Percentiles rank a stretch among this genome's conserved stretches.
These are phyloP conservation scores for Pyrocoelia pectoralis DNA, from an alignment of 2,888 invertebrate genomes.

Conservation along the genomic window DNA sequence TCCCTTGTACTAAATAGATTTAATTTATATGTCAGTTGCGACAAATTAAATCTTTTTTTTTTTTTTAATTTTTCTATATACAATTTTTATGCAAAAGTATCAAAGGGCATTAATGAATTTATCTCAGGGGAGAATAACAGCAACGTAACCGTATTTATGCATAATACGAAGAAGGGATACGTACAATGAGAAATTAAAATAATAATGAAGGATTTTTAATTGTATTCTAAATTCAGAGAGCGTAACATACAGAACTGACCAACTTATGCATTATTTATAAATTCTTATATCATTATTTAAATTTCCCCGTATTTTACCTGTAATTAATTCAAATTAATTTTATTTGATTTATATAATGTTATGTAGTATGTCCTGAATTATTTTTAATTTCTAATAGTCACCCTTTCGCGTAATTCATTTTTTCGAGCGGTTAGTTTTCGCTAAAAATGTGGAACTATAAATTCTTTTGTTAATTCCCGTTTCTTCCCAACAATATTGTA, in stretches of 20 bases:
- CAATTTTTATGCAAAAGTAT: neutral
- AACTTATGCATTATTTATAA: conserved; percentile 33
- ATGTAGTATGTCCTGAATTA: neutral
- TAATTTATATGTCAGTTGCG: conserved; percentile 31
- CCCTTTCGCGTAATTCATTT: conserved; percentile 1
- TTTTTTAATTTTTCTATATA: neutral
- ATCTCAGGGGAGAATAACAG: neutral
- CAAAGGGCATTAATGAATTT: neutral
- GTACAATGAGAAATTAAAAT: conserved; percentile 46
- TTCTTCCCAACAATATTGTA: too few relatives aligned
- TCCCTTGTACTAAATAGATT: conserved; percentile 35
- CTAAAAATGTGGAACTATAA: too few relatives aligned
- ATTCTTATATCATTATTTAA: conserved; percentile 31
- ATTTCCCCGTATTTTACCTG: conserved; percentile 18
- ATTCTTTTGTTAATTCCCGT: too few relatives aligned
- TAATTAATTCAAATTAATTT: conserved; percentile 28
- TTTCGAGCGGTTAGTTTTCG: neutral
- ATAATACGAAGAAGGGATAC: conserved; percentile 48
- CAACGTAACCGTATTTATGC: conserved; percentile 15
- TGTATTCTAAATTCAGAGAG: conserved; percentile 48
- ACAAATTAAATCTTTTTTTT: conserved; percentile 7
- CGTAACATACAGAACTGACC: conserved; percentile 44
- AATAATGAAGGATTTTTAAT: conserved; percentile 56
- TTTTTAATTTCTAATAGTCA: neutral
- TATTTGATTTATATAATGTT: conserved; percentile 14